Base-by-base conservation (phyloP, 1,140 invertebrate species). In the Anadara kagoshimensis region DNA sequence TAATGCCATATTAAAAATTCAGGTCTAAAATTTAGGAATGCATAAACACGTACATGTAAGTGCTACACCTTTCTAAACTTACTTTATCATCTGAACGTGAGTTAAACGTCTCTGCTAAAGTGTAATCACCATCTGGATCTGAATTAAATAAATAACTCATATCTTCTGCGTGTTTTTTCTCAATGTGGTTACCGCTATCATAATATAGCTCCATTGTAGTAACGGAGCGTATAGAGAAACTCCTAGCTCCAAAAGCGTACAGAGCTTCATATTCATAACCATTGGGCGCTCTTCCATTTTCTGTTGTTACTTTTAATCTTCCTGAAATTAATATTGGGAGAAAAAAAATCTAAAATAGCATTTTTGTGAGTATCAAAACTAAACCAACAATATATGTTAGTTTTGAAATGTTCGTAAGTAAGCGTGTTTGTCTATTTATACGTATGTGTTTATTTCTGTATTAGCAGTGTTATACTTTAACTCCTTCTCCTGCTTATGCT, bases 11-110 rank as follows among this genome's bases (percentile, higher is more conserved):
- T n/a, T n/a, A n/a, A n/a, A n/a, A n/a, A n/a, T n/a, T n/a, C n/a
- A n/a, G n/a, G n/a, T n/a, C n/a, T n/a, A n/a, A n/a, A n/a, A n/a
- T n/a, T n/a, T n/a, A n/a, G n/a, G n/a, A n/a, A n/a, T n/a, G n/a
- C n/a, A n/a, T n/a, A n/a, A n/a, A n/a, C n/a, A n/a, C n/a, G n/a
- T n/a, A n/a, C n/a, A n/a, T n/a, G n/a, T n/a, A n/a, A n/a, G n/a
- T n/a, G n/a, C n/a, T n/a, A n/a, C n/a, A n/a, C n/a, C n/a, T n/a
- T n/a, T n/a, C n/a, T n/a, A n/a, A n/a, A n/a, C n/a, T 41, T 62
- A 74, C 72, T 57, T 74, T 74, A 45, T 69, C 43, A 43, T 63
- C 72, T 11, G 72, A 74, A 36, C 57, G 12, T 5, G 24, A 53
- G 11, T 69, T 66, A 22, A 63, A 47, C 14, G 36, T 74, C 16